Evolutionary conservation across 2,797 vertebrate species (phyloP).

Genomic region (Paramormyrops hopkinsi): DNA sequence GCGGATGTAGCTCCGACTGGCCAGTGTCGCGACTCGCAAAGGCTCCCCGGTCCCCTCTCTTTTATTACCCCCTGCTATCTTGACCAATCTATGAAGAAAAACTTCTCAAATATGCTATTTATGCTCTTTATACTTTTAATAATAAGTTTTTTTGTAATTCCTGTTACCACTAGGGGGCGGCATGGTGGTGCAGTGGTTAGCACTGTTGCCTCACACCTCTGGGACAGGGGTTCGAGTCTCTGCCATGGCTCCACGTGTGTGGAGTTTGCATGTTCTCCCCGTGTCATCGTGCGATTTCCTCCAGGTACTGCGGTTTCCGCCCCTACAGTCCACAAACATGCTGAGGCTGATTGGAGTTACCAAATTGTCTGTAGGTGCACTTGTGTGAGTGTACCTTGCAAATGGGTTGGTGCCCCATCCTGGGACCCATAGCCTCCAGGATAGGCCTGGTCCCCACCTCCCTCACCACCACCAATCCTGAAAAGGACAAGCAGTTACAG

Average conservation of each 20-base stretch:
- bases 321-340: not conserved
- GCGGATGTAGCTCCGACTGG: constrained; percentile 24
- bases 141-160: not conserved
- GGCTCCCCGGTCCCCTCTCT: not conserved
- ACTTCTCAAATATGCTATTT: not conserved
- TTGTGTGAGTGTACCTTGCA: not conserved
- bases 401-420: not conserved
- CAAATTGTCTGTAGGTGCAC: not conserved
- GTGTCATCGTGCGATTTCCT: not conserved
- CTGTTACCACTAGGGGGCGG: not conserved
- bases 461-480: not conserved
- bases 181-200: not conserved
- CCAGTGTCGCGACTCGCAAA: not conserved
- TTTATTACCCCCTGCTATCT: not conserved
- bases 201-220: not conserved
- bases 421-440: not conserved
- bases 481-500: not conserved
- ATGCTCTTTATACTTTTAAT: not conserved
- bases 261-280: not conserved
- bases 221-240: not conserved
- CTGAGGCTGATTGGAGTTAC: not conserved
- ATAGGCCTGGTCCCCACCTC: not conserved
- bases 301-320: not conserved
- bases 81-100: not conserved
- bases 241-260: not conserved